Evolutionary conservation across 2,888 invertebrate species (phyloP).

Genomic region (Malthinus seriepunctatus): DNA sequence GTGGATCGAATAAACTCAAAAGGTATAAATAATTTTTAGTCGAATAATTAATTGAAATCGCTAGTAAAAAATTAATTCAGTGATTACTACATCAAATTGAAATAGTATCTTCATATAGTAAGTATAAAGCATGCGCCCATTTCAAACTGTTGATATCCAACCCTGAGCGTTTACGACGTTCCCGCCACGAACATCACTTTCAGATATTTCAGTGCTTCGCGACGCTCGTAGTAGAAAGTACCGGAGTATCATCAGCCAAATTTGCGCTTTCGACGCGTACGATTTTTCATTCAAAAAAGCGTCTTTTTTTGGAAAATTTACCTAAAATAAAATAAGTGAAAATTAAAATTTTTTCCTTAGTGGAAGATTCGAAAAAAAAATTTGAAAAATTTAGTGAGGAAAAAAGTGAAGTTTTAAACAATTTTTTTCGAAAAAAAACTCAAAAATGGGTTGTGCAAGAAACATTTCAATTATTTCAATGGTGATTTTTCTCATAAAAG

Average conservation of each 20-base stretch:
- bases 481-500: too few species aligned
- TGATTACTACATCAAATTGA: conserved; percentile 23
- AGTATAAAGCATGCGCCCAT: conserved; percentile 27
- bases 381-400: too few species aligned
- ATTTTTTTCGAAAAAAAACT: too few species aligned
- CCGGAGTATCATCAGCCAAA: neutral
- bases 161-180: conserved; percentile 27
- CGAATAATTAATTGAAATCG: neutral
- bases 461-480: too few species aligned
- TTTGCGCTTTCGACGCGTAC: neutral
- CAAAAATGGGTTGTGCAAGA: too few species aligned
- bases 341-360: too few species aligned
- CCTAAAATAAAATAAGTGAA: too few species aligned
- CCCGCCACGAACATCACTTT: conserved; percentile 26
- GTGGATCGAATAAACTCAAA: too few species aligned
- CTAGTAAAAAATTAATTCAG: conserved; percentile 1
- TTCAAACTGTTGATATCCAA: conserved; percentile 37
- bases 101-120: conserved; percentile 11
- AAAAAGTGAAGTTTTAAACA: too few species aligned
- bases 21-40: too few species aligned
- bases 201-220: conserved; percentile 29
- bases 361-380: too few species aligned
- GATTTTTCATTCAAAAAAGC: neutral
- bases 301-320: too few species aligned
- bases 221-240: conserved; percentile 17